phyloP scores from a whole-genome alignment of 2,797 vertebrate species.

The Sebastes umbrosus region DNA sequence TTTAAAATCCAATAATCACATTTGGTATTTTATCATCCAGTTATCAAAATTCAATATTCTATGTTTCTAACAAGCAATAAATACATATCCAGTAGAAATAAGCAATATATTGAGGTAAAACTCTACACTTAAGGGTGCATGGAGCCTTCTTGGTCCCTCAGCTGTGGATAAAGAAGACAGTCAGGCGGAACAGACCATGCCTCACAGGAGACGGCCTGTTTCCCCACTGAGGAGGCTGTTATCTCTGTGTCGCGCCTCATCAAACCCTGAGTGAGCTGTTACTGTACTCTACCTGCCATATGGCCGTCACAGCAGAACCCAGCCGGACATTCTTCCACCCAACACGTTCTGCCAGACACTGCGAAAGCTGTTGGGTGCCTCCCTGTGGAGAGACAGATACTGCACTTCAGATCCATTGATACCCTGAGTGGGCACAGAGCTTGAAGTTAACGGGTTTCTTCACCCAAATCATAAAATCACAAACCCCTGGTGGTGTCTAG shows the following conservation, averaged over 20 bases:
- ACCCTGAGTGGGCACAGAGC: not conserved
- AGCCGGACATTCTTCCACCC: slow-evolving; percentile 76
- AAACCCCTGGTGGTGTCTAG: not conserved
- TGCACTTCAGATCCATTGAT: slow-evolving; percentile 13
- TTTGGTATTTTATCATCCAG: not conserved
- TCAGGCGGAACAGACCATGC: slow-evolving; percentile 61
- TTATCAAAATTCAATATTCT: not conserved
- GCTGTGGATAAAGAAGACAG: slow-evolving; percentile 49
- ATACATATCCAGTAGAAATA: not conserved
- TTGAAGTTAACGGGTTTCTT: slow-evolving; percentile 1
- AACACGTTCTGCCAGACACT: slow-evolving; percentile 73
- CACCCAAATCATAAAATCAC: not conserved
- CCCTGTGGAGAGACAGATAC: slow-evolving; percentile 79
- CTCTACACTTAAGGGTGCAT: not conserved
- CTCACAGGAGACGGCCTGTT: slow-evolving; percentile 59
- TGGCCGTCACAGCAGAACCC: slow-evolving; percentile 79
- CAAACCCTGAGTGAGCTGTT: slow-evolving; percentile 75
- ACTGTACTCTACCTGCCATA: slow-evolving; percentile 82
- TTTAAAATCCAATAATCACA: not conserved
- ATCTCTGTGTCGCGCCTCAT: slow-evolving; percentile 69
- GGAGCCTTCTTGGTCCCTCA: slow-evolving; percentile 26
- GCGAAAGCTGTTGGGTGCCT: slow-evolving; percentile 83
- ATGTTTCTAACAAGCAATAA: not conserved
- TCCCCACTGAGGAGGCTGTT: slow-evolving; percentile 66
- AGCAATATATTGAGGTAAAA: not conserved